phyloP scores from a whole-genome alignment of 2,888 invertebrate genomes.

The Nemoura dubitans region DNA sequence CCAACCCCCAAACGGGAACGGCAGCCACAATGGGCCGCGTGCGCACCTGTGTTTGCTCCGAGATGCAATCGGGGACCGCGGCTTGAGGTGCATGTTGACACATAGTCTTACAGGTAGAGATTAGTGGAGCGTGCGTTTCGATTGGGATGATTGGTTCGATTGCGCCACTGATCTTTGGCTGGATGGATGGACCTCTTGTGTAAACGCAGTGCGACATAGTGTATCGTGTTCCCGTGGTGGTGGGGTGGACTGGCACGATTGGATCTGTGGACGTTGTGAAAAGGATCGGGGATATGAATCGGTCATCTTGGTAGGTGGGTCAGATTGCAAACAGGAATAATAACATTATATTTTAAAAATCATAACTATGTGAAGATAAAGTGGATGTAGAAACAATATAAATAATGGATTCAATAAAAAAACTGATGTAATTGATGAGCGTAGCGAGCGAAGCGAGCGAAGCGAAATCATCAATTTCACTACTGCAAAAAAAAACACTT shows the following conservation, averaged over 20 bases:
- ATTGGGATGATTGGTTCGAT: neutral
- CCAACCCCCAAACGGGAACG: neutral
- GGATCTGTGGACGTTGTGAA: neutral
- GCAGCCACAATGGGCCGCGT: neutral
- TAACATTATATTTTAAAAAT: neutral
- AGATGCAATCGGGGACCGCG: neutral
- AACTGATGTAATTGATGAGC: no score
- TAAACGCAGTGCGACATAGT: neutral
- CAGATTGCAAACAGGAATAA: neutral
- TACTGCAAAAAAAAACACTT: no score
- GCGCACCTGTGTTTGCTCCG: conserved; percentile 9
- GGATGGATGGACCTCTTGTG: neutral
- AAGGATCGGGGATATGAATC: neutral
- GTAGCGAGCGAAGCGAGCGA: no score
- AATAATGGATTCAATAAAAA: no score
- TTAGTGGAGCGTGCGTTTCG: neutral
- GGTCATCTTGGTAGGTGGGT: neutral
- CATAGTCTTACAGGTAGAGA: conserved; percentile 2
- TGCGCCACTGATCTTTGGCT: neutral
- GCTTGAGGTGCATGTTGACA: neutral
- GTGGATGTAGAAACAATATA: no score
- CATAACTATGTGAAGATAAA: no score
- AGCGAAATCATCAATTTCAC: no score
- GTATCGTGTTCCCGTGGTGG: neutral
- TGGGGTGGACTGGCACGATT: neutral